These are phyloP conservation scores for Drosophila acutilabella DNA, from an alignment of 2,888 invertebrate species.

Conservation along the genomic window DNA sequence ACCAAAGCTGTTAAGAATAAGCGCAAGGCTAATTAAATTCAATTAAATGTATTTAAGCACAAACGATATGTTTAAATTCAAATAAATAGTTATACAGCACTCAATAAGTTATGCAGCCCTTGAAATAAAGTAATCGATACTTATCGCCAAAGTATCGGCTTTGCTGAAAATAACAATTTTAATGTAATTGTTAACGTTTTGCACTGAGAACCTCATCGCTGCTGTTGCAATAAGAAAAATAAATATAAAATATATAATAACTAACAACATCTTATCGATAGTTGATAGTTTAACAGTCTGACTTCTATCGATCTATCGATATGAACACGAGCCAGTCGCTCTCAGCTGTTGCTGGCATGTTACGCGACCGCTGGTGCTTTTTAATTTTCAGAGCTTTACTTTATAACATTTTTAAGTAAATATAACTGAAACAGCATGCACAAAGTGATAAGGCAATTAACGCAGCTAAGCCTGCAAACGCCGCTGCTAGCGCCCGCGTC, in stretches of 20 bases:
- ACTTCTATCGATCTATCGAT: conserved; percentile 25
- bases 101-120: too few species aligned
- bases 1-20: conserved; percentile 7
- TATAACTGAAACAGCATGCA: conserved; percentile 43
- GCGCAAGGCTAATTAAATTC: conserved; percentile 26
- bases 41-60: neutral
- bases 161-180: too few species aligned
- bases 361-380: conserved; percentile 59
- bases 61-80: conserved; percentile 10
- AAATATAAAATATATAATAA: too few species aligned
- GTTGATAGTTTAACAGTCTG: too few species aligned
- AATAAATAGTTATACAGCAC: neutral
- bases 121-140: too few species aligned
- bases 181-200: too few species aligned
- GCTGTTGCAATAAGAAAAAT: too few species aligned
- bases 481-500: conserved; percentile 29
- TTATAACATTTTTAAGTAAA: conserved; percentile 12
- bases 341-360: conserved; percentile 57
- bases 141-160: too few species aligned
- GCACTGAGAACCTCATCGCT: too few species aligned
- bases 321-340: neutral
- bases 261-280: too few species aligned
- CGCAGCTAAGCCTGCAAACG: conserved; percentile 58
- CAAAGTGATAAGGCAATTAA: conserved; percentile 62
- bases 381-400: conserved; percentile 1